These are phyloP conservation scores for Calephelis virginiensis DNA, from an alignment of 1,140 invertebrate species.

Conservation along the genomic window DNA sequence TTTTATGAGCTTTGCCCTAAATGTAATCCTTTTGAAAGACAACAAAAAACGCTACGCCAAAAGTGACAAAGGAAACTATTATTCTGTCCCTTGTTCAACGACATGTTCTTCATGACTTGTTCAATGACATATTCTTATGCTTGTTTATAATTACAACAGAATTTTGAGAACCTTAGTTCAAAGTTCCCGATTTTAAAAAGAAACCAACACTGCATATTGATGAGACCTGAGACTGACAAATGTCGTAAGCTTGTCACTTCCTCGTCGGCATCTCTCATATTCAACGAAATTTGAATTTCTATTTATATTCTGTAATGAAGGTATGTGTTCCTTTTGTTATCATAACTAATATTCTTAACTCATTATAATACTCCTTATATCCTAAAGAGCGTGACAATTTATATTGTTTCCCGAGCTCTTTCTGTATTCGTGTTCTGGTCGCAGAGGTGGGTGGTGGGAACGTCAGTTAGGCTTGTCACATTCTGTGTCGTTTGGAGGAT, in stretches of 20 bases:
- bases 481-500: too few species aligned
- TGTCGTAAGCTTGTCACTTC: constrained; percentile 39
- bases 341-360: not conserved
- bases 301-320: not conserved
- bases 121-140: constrained; percentile 1
- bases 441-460: too few species aligned
- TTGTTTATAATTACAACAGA: constrained; percentile 21
- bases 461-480: too few species aligned
- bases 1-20: too few species aligned
- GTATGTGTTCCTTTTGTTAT: not conserved
- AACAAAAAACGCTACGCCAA: not conserved
- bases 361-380: too few species aligned
- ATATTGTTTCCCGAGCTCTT: too few species aligned
- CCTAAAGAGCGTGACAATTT: too few species aligned
- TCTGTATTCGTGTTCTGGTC: too few species aligned
- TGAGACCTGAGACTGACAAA: constrained; percentile 36
- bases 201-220: constrained; percentile 39
- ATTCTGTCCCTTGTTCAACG: constrained; percentile 3
- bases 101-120: too few species aligned
- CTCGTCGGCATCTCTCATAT: constrained; percentile 30
- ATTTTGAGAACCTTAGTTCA: constrained; percentile 36
- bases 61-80: not conserved
- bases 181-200: constrained; percentile 37
- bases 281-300: constrained; percentile 10
- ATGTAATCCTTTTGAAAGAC: not conserved